These are phyloP conservation scores for Phengaris alcon DNA, from an alignment of 2,888 invertebrate genomes.

Conservation along the genomic window DNA sequence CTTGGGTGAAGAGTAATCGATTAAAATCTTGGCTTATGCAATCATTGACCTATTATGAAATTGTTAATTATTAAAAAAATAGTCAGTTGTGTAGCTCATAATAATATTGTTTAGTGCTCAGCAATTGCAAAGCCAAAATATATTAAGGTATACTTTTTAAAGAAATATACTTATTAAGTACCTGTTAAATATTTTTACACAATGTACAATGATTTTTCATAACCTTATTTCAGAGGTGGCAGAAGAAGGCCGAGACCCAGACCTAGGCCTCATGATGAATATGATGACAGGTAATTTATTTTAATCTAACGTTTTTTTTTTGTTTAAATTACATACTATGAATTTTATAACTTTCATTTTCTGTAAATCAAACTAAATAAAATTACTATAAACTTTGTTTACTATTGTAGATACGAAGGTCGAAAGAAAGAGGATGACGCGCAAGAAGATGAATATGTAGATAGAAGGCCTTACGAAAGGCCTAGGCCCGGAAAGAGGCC, in stretches of 20 bases:
- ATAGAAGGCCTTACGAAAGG: slow-evolving; percentile 62
- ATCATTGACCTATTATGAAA: too few relatives aligned
- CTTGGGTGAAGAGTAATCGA: too few relatives aligned
- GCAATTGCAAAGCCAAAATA: too few relatives aligned
- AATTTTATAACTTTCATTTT: too few relatives aligned
- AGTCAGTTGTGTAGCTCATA: too few relatives aligned
- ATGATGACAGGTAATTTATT: slow-evolving; percentile 75
- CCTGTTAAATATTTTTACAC: too few relatives aligned
- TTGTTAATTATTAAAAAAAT: too few relatives aligned
- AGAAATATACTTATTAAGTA: too few relatives aligned
- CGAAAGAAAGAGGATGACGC: slow-evolving; percentile 72
- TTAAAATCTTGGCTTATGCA: too few relatives aligned
- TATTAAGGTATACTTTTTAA: too few relatives aligned
- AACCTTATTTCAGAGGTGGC: slow-evolving; percentile 57
- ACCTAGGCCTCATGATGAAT: slow-evolving; percentile 82
- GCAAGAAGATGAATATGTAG: slow-evolving; percentile 60
- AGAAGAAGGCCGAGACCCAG: slow-evolving; percentile 73
- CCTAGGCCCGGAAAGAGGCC: slow-evolving; percentile 59
- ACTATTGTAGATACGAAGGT: slow-evolving; percentile 65
- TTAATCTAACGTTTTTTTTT: neutral
- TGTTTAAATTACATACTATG: neutral
- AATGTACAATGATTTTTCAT: neutral
- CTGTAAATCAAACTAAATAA: neutral
- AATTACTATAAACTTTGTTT: neutral
- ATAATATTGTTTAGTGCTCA: too few relatives aligned